Base-by-base conservation (phyloP, 2,113 vertebrate genomes). In the Pardalotus punctatus region DNA sequence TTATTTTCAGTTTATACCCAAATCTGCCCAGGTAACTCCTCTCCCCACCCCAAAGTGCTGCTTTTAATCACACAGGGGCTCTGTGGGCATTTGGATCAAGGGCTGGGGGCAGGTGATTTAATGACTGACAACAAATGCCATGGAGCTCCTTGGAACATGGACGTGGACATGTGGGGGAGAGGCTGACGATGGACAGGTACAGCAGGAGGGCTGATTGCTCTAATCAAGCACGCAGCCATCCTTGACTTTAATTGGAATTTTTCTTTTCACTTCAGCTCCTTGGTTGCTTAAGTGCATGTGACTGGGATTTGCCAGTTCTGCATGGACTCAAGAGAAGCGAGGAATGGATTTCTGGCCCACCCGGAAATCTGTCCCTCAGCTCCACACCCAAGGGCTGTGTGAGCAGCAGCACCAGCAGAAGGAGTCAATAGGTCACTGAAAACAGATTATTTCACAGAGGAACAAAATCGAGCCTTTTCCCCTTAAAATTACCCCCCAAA, bases 21-120 rank as follows among this genome's bases (percentile, higher is more conserved):
- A 45, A 64, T 35, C 31, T 40, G 72, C 38, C 65, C 48, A 65
- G 27, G 69, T 58, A 43, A 57, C 28, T 54, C 64, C 43, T 67
- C 65, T 91, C n/a, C 60, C 60, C 78, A 60, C 31, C 95, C 95
- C 88, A 66, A 84, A 47, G 12, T 5, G 14, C 53, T 81, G 17
- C 8, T 57, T 86, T 80, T 21, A 76, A 51, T 65, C 18, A 8
- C 38, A 2, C 57, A 42, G 35, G 71, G 5, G 4, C 72, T 62
- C 51, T 2, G 87, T 13, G 50, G 66, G 95, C 81, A 16, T 91
- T 94, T 89, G 93, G 94, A 83, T 80, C 57, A 87, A 80, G 90
- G 54, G 18, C 72, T 85, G 60, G 60, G 74, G 53, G n/a, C 31
- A 18, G 60, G 80, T 88, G 50, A 14, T 28, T 61, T 48, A 42